A percentile compares a stretch with the other conserved stretches of the same genome.
Conservation (phyloP, 2,888 invertebrate species). For the Watsonalla binaria region DNA sequence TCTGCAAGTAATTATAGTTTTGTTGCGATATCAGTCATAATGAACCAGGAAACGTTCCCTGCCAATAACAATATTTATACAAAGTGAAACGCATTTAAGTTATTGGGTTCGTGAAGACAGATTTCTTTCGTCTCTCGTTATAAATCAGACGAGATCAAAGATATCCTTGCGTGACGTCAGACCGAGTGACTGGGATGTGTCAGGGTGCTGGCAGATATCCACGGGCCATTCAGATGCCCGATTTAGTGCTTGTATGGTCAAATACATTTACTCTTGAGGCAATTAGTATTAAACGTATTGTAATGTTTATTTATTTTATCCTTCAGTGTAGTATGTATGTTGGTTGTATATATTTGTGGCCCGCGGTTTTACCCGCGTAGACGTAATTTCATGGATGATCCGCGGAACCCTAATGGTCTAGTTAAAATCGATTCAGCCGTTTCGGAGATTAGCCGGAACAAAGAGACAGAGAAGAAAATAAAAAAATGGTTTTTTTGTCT, state of each 20-base stretch:
- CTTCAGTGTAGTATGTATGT: no score
- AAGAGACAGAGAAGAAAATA: no score
- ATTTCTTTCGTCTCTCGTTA: neutral
- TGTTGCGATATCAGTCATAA: no score
- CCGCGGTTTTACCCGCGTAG: no score
- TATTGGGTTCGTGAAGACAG: neutral
- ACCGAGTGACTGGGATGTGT: neutral
- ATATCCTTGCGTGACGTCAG: constrained; percentile 17
- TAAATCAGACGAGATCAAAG: constrained; percentile 21
- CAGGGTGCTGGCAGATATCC: neutral
- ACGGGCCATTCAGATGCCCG: neutral
- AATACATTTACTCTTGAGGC: neutral
- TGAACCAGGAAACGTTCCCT: neutral
- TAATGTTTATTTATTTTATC: no score
- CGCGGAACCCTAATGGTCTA: no score
- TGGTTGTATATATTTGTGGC: no score
- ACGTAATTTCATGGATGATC: no score
- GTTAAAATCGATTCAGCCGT: no score
- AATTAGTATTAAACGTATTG: no score
- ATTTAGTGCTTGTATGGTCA: neutral
- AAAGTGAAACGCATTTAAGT: neutral
- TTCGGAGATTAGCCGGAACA: no score
- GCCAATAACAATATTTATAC: neutral
- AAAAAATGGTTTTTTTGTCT: no score
- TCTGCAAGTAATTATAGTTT: neutral